Evolutionary conservation across 2,888 invertebrate genomes (phyloP).

Genomic region (Agrypnus murinus): DNA sequence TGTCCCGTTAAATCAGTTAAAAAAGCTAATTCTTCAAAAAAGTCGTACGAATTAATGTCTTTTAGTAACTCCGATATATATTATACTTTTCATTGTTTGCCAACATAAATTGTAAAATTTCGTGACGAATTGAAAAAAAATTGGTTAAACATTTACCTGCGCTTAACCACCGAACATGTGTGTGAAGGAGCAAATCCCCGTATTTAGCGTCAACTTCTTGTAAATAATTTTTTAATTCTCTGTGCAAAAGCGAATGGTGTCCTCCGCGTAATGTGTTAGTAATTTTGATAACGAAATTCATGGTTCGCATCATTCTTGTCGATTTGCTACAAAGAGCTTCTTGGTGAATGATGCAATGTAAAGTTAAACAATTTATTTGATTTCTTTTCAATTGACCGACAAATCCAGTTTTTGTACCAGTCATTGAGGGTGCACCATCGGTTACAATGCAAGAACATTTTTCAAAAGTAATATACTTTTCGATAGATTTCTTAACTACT

Average conservation of each 20-base stretch:
- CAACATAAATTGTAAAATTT: conserved; percentile 43
- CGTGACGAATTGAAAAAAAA: conserved; percentile 46
- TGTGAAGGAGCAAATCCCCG: conserved; percentile 47
- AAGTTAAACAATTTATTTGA: conserved; percentile 45
- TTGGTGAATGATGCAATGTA: conserved; percentile 54
- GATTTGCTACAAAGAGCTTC: conserved; percentile 31
- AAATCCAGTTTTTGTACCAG: conserved; percentile 48
- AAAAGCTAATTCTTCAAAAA: conserved; percentile 30
- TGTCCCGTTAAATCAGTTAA: no score
- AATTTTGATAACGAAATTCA: conserved; percentile 23
- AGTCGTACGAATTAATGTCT: no score
- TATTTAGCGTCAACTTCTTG: no score
- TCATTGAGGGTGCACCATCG: conserved; percentile 49
- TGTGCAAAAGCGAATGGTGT: conserved; percentile 9
- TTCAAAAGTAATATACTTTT: no score
- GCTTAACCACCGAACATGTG: conserved; percentile 53
- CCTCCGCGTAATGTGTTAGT: conserved; percentile 18
- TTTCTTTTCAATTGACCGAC: conserved; percentile 22
- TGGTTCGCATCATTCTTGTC: conserved; percentile 40
- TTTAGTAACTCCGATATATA: no score
- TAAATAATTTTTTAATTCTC: conserved; percentile 50
- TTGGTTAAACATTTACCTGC: conserved; percentile 47
- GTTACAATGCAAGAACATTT: no score
- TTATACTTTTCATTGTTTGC: no score
- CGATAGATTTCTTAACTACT: conserved; percentile 28